Base-by-base conservation (phyloP, 2,888 invertebrate species). In the Boloria selene region DNA sequence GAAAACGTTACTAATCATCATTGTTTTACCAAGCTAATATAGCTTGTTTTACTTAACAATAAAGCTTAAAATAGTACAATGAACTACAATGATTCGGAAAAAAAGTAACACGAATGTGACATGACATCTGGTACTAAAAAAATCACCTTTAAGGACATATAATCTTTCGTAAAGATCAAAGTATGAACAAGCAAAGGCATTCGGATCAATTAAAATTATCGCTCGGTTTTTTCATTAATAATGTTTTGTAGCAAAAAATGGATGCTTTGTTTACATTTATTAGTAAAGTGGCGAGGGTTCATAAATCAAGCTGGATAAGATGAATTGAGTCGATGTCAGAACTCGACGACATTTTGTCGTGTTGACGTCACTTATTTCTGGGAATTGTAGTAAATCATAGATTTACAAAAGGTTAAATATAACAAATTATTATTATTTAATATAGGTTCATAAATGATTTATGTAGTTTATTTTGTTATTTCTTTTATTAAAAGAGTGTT, bases 261-360 rank as follows among this genome's bases (percentile, higher is more conserved):
- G 80, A 79, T 84, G 84, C 85, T 89, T 90, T 91, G 91, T 91
- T 91, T 90, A 91, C 89, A 85, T 91, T 90, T 90, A 90, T 90
- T 87, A 89, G 86, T 85, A 79, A 80, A 88, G 87, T 85, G 87
- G 82, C 77, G 85, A 80, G 76, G 79, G 77, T 76, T 81, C 89
- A 91, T 91, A 89, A 84, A 91, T 91, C 90, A 90, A 83, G 78
- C 61, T 71, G 79, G 76, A 75, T 80, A 85, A 87, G 89, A 89
- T 81, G 88, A 85, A 90, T 89, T 84, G 83, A 81, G 73, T 70
- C 70, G 76, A 75, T 77, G 70, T 67, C 66, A 68, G 68, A 67
- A 68, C 64, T 51, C 64, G 68, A 61, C 71, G 70, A 70, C 71
- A 65, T 71, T 71, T 69, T 69, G 71, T 70, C 66, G 61, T 66